These are phyloP conservation scores for Triops cancriformis DNA, from an alignment of 1,140 invertebrate species.

Conservation along the genomic window DNA sequence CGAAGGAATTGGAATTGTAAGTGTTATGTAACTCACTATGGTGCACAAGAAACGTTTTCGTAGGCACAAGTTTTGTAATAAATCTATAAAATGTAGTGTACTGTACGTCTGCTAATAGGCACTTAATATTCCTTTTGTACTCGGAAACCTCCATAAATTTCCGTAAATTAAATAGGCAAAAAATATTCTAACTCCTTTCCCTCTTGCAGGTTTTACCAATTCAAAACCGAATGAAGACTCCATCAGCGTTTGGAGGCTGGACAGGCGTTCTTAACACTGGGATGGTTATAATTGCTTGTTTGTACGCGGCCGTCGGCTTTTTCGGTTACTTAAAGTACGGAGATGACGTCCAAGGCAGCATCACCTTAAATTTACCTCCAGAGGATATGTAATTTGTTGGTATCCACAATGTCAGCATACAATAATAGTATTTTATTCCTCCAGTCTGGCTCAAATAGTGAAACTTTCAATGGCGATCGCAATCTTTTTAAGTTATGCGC, in stretches of 20 bases:
- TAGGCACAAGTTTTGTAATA: constrained; percentile 20
- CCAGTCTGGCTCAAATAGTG: constrained; percentile 68
- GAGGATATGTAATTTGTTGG: constrained; percentile 48
- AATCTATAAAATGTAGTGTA: too few species aligned
- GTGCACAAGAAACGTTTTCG: constrained; percentile 32
- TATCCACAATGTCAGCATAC: neutral
- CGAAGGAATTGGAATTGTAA: constrained; percentile 72
- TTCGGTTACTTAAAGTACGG: constrained; percentile 89
- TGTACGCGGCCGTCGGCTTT: constrained; percentile 79
- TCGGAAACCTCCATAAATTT: too few species aligned
- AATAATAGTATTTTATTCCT: constrained; percentile 28
- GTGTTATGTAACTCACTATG: constrained; percentile 40
- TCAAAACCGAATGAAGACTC: constrained; percentile 81
- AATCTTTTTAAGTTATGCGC: constrained; percentile 76
- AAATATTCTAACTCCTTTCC: constrained; percentile 23
- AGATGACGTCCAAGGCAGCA: constrained; percentile 64
- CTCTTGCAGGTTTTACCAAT: constrained; percentile 62
- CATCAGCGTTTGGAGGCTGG: constrained; percentile 69
- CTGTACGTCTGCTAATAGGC: too few species aligned
- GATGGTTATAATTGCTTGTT: constrained; percentile 71
- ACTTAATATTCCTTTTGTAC: too few species aligned
- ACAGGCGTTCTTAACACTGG: constrained; percentile 78
- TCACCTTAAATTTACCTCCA: constrained; percentile 71
- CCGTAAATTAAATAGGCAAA: neutral
- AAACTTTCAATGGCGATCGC: constrained; percentile 72